Evolutionary conservation across 2,797 vertebrate genomes (phyloP).

Genomic region (Semotilus atromaculatus): DNA sequence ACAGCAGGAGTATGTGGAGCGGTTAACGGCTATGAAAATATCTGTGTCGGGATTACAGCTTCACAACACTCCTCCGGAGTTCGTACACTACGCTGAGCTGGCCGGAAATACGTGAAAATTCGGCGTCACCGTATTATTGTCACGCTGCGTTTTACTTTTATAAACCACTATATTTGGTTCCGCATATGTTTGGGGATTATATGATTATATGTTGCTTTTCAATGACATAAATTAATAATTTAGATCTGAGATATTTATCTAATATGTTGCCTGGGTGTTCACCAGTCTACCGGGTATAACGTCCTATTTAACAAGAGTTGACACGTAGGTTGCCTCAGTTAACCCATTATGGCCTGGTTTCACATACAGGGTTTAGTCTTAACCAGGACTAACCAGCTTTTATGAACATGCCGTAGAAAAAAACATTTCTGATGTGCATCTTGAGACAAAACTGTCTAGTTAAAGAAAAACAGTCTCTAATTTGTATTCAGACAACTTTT

Average conservation of each 20-base stretch:
- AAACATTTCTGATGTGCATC: too few relatives aligned
- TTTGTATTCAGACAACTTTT: not conserved
- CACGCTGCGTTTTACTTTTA: slow-evolving; percentile 41
- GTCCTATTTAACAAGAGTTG: not conserved
- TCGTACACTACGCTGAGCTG: slow-evolving; percentile 82
- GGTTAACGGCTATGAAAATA: slow-evolving; percentile 15
- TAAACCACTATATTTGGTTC: slow-evolving; percentile 26
- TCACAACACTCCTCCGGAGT: slow-evolving; percentile 67
- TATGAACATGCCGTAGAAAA: too few relatives aligned
- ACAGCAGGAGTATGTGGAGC: slow-evolving; percentile 24
- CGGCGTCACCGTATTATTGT: slow-evolving; percentile 54
- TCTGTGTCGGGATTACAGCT: slow-evolving; percentile 25
- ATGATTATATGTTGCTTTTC: too few relatives aligned
- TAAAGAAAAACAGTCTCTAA: not conserved
- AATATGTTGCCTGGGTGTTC: not conserved
- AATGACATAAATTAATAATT: not conserved
- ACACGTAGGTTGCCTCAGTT: not conserved
- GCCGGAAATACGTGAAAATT: slow-evolving; percentile 75
- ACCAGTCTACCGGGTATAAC: not conserved
- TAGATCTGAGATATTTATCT: not conserved
- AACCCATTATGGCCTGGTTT: not conserved
- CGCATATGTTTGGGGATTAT: not conserved
- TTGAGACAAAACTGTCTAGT: not conserved
- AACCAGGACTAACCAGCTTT: too few relatives aligned
- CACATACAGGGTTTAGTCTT: too few relatives aligned